These are phyloP conservation scores for Zapornia atra DNA, from an alignment of 2,113 vertebrate genomes.

Conservation along the genomic window DNA sequence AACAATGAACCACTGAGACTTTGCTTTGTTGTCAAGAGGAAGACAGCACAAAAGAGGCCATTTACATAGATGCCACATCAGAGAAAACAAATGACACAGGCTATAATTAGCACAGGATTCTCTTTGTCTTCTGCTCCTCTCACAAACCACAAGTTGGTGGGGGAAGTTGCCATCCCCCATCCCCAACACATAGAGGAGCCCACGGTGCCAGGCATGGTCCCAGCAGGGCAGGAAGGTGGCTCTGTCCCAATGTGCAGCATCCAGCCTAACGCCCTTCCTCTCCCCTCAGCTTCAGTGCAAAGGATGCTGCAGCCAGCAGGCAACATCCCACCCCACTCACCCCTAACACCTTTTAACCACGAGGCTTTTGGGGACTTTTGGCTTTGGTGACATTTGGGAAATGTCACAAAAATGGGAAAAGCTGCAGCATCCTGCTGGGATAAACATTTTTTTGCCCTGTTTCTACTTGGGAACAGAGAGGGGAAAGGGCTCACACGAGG, in stretches of 20 bases:
- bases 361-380: background rate
- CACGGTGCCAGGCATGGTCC: background rate
- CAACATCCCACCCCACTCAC: fast-evolving
- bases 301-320: background rate
- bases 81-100: slow-evolving; percentile 53
- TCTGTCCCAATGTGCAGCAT: fast-evolving
- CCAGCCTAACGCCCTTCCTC: background rate
- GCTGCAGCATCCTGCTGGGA: background rate
- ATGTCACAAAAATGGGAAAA: background rate
- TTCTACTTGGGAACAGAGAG: background rate
- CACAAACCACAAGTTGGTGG: background rate
- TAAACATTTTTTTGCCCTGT: background rate
- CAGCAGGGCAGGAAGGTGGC: background rate
- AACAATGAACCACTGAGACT: slow-evolving; percentile 51
- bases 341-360: background rate
- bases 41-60: background rate
- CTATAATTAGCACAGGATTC: slow-evolving; percentile 47
- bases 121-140: slow-evolving; percentile 23
- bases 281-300: background rate
- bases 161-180: background rate
- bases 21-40: slow-evolving; percentile 19
- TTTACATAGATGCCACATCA: slow-evolving; percentile 42
- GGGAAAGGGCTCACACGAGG: background rate
- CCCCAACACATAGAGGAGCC: background rate
- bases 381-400: too few species aligned